These are phyloP conservation scores for Diadegma fenestrale DNA, from an alignment of 2,888 invertebrate species.

Conservation along the genomic window DNA sequence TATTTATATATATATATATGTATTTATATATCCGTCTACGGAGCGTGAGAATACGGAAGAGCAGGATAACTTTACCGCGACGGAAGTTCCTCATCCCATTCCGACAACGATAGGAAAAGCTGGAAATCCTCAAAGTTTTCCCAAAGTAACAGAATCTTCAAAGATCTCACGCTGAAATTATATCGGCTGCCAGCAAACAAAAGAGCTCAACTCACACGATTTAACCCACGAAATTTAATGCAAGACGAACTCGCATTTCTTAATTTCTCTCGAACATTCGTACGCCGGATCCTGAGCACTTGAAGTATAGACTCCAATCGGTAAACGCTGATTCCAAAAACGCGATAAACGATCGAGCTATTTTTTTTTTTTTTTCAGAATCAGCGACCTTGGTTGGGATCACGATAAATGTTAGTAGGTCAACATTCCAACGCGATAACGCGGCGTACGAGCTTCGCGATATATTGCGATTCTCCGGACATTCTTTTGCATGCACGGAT, in stretches of 20 bases:
- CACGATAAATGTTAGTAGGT: background rate
- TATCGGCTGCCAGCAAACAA: slow-evolving; percentile 18
- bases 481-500: background rate
- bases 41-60: background rate
- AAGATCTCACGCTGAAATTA: slow-evolving; percentile 13
- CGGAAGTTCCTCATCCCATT: slow-evolving; percentile 28
- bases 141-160: slow-evolving; percentile 4
- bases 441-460: background rate
- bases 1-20: slow-evolving; percentile 8
- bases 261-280: background rate
- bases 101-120: slow-evolving; percentile 7
- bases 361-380: background rate
- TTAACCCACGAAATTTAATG: background rate
- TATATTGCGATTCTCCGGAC: background rate
- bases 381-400: background rate
- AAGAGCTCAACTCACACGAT: background rate
- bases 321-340: background rate
- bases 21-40: background rate
- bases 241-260: background rate
- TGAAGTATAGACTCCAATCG: background rate
- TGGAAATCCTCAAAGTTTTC: slow-evolving; percentile 7
- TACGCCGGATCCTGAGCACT: background rate
- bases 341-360: background rate
- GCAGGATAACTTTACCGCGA: slow-evolving; percentile 13
- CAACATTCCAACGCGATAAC: background rate